phyloP scores from a whole-genome alignment of 1,140 invertebrate species.

The Heliconius hermathena region DNA sequence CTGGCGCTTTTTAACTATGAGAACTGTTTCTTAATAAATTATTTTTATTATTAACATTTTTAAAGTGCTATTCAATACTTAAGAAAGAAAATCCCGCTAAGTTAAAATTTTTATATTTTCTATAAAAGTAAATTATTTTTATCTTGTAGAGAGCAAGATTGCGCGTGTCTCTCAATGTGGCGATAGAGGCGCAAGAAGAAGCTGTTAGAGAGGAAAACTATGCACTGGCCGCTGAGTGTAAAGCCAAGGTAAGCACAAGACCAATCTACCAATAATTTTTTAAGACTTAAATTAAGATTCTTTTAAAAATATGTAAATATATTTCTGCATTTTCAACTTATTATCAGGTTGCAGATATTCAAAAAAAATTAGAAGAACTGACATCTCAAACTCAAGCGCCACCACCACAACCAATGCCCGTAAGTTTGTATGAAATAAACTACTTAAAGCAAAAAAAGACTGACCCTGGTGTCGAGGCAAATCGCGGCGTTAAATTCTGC shows the following conservation, averaged over 20 bases:
- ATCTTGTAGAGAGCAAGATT: constrained; percentile 68
- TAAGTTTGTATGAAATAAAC: constrained; percentile 47
- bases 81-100: too few species aligned
- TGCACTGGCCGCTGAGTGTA: constrained; percentile 73
- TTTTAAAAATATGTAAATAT: too few species aligned
- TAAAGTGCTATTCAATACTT: too few species aligned
- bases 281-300: too few species aligned
- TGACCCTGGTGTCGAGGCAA: too few species aligned
- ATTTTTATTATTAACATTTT: too few species aligned
- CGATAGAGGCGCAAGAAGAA: constrained; percentile 77
- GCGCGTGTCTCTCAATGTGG: constrained; percentile 77
- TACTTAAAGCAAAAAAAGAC: background rate
- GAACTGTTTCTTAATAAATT: too few species aligned
- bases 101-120: too few species aligned
- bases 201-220: constrained; percentile 77
- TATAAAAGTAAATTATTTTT: constrained; percentile 1
- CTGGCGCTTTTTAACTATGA: too few species aligned
- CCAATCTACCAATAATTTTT: too few species aligned
- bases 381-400: constrained; percentile 54
- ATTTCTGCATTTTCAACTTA: too few species aligned
- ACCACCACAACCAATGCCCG: constrained; percentile 46
- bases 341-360: constrained; percentile 67
- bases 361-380: constrained; percentile 72
- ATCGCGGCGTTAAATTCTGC: too few species aligned
- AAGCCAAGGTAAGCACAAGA: constrained; percentile 64